Conservation (phyloP, 2,113 vertebrate genomes). For the Hipposideros armiger region DNA sequence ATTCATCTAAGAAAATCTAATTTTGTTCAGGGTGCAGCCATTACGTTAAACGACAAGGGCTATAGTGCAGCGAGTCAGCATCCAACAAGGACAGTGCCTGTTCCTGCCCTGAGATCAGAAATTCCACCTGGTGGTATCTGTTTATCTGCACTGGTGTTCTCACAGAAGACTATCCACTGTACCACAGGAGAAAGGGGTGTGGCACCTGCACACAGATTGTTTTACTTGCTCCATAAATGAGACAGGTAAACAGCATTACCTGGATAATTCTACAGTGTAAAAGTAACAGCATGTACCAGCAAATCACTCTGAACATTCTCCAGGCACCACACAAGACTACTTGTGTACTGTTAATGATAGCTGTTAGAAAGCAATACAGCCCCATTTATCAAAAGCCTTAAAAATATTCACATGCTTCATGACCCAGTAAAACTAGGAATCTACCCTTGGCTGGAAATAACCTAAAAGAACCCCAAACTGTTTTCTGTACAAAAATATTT, state of each 20-base stretch:
- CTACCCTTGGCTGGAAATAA: background rate
- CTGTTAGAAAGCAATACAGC: background rate
- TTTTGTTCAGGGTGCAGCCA: background rate
- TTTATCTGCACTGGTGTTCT: too few species aligned
- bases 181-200: fast-evolving
- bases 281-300: background rate
- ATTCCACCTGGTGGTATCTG: fast-evolving
- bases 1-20: background rate
- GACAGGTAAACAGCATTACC: background rate
- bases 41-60: background rate
- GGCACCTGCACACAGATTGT: fast-evolving
- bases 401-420: background rate
- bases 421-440: background rate
- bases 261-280: background rate
- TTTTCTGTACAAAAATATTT: background rate
- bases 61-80: fast-evolving
- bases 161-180: fast-evolving
- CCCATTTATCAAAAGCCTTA: background rate
- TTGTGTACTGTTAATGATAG: too few species aligned
- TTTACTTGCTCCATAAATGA: background rate
- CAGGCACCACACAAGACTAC: background rate
- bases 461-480: background rate
- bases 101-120: too few species aligned
- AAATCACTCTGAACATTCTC: background rate
- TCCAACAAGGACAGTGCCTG: too few species aligned